Base-by-base conservation (phyloP, 2,888 invertebrate species). In the Diabrotica balteata region DNA sequence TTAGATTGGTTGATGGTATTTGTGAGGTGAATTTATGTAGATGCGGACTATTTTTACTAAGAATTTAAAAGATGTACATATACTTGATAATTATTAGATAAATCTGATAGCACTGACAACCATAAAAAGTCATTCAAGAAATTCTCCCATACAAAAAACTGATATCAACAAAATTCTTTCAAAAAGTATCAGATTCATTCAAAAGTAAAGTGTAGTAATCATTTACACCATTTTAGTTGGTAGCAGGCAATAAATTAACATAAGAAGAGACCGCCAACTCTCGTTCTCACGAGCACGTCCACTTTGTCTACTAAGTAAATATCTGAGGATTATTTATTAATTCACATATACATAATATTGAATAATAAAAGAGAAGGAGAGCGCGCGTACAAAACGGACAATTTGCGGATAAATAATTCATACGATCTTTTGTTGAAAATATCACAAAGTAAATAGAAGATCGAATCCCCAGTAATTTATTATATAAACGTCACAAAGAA, bases 401-500 rank as follows among this genome's bases (percentile, higher is more conserved):
- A 63, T 63, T 63, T 63, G 55, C 57, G 45, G 51, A 63, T 63
- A 63, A 63, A 63, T 63, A 63, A 63, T 63, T 63, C 63, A 63
- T 63, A 57, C 50, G 57, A 63, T 57, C 63, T 63, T 63, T 63
- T 63, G 57, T 63, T 63, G 63, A 63, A 63, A 63, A 57, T 63
- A 63, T 57, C 63, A 43, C 51, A 67, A 62, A 67, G 68, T 68
- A 65, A 68, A 68, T 68, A 68, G 65, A 54, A 65, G 65, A 68
- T 65, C 61, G 61, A 65, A 68, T 65, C 65, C 32, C 32, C 66
- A 57, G 70, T 76, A 74, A 75, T 76, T 76, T 76, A 76, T 76
- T 70, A 68, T 72, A 79, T 76, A 79, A 81, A 79, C 78, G 77
- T 76, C 78, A 80, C 81, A 82, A 82, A 82, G 81, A 80, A 81